These are phyloP conservation scores for Peromyscus aztecus DNA, from an alignment of 2,797 vertebrate species.

Conservation along the genomic window DNA sequence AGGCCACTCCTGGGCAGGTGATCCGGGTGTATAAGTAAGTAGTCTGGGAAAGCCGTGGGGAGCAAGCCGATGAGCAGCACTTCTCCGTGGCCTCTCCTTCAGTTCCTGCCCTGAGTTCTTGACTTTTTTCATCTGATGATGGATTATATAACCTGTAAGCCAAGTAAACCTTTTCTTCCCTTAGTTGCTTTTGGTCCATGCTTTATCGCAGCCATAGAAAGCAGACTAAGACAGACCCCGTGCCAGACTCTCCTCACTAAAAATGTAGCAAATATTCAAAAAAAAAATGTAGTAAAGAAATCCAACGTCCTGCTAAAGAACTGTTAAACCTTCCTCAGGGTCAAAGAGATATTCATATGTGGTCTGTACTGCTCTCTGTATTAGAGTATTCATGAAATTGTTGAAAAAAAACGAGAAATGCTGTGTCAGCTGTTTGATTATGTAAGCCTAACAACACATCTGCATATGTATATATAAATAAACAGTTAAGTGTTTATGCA, in stretches of 20 bases:
- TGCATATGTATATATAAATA: neutral
- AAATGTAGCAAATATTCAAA: neutral
- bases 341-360: neutral
- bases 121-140: neutral
- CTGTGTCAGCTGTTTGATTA: neutral
- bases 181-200: neutral
- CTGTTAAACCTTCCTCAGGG: neutral
- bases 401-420: neutral
- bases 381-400: neutral
- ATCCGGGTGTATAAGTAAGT: neutral
- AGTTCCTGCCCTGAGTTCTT: neutral
- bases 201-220: neutral
- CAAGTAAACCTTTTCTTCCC: no score
- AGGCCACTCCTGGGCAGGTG: neutral
- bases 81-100: neutral
- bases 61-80: neutral
- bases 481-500: neutral
- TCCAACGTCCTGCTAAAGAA: neutral
- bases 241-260: neutral
- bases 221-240: neutral
- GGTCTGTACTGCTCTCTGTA: neutral
- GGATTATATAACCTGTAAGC: neutral
- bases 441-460: neutral
- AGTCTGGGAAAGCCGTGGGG: neutral
- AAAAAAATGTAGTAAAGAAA: neutral